These are phyloP conservation scores for Felis chaus DNA, from an alignment of 2,113 vertebrate genomes.

Conservation along the genomic window DNA sequence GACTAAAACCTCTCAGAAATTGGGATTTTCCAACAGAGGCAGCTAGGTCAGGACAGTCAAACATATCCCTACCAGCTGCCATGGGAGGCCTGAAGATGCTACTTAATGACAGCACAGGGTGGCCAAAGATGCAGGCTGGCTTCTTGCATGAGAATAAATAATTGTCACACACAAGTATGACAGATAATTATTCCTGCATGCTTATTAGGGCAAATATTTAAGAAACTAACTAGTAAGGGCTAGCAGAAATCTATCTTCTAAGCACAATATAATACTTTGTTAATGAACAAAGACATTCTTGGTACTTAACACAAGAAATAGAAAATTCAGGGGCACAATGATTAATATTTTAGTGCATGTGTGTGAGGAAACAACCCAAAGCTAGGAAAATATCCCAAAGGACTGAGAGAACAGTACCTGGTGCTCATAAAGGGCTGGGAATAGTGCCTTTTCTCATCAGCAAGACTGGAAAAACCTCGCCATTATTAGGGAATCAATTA, in stretches of 20 bases:
- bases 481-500: neutral
- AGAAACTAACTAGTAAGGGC: neutral
- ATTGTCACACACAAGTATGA: neutral
- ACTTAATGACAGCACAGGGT: neutral
- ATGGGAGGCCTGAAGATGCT: neutral
- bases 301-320: neutral
- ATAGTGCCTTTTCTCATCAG: neutral
- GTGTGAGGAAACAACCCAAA: neutral
- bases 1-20: neutral
- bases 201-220: neutral
- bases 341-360: neutral
- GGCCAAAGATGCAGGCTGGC: neutral
- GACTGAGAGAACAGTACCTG: neutral
- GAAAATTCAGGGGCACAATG: neutral
- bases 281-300: neutral
- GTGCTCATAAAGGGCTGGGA: neutral
- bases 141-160: neutral
- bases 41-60: neutral
- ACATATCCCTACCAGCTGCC: no score
- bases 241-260: neutral
- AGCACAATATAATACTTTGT: neutral
- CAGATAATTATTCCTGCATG: neutral
- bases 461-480: neutral
- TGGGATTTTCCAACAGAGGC: neutral
- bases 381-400: neutral